Conservation (phyloP, 2,113 vertebrate species). For the Stegostoma tigrinum region DNA sequence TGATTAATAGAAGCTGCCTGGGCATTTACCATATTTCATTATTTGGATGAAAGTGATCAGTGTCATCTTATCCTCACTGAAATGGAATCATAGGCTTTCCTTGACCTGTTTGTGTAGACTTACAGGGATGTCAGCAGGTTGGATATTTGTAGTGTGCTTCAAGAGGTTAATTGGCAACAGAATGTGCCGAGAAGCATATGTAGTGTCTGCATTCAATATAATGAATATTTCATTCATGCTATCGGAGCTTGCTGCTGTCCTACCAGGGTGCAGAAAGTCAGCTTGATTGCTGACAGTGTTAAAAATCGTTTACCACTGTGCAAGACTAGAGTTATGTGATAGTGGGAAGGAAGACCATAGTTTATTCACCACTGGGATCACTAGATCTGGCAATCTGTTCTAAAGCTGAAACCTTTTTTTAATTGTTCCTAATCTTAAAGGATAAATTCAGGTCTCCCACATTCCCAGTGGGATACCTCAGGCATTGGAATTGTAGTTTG, state of each 20-base stretch:
- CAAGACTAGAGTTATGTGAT: not conserved
- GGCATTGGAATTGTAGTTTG: not conserved
- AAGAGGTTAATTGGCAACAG: not conserved
- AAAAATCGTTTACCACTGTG: not conserved
- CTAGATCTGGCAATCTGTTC: not conserved
- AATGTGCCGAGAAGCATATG: not conserved
- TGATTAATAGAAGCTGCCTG: not conserved
- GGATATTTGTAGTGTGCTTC: not conserved
- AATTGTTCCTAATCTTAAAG: not conserved
- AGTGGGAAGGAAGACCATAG: not conserved
- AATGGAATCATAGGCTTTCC: not conserved
- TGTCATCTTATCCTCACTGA: constrained; percentile 1
- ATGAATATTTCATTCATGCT: constrained; percentile 10
- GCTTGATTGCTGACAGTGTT: not conserved
- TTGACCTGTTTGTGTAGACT: not conserved
- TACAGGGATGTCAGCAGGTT: constrained; percentile 10
- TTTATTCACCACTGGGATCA: not conserved
- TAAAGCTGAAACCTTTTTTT: not conserved
- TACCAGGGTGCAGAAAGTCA: not conserved
- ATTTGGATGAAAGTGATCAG: constrained; percentile 24
- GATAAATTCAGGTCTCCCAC: not conserved
- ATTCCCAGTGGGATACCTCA: not conserved
- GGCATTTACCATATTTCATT: constrained; percentile 21
- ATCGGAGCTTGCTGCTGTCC: not conserved
- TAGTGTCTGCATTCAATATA: not conserved